Conservation (phyloP, 2,797 vertebrate species). For the Pseudochirops corinnae region DNA sequence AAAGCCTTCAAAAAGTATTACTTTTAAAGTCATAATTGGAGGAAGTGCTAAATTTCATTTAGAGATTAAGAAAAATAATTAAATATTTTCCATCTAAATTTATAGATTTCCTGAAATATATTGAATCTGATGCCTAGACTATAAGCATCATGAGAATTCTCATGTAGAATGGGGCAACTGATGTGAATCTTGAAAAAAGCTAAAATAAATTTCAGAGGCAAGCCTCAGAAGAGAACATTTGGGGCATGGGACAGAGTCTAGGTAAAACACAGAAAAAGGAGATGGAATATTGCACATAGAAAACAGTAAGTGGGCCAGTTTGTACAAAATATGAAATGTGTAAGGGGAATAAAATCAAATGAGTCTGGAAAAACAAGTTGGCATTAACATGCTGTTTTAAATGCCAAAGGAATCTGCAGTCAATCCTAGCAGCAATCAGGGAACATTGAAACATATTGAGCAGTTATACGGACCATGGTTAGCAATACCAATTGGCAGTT, state of each 20-base stretch:
- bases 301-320: neutral
- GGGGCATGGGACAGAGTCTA: no score
- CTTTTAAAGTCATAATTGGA: neutral
- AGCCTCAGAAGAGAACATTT: neutral
- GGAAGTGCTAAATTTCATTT: neutral
- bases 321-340: neutral
- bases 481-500: neutral
- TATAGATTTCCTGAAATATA: neutral
- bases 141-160: neutral
- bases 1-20: neutral
- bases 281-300: neutral
- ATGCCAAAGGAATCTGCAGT: neutral
- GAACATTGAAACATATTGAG: neutral
- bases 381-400: neutral
- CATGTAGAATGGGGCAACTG: neutral
- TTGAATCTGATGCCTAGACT: neutral
- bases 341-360: neutral
- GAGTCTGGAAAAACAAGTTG: no score
- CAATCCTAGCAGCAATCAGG: neutral
- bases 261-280: neutral
- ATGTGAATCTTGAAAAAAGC: neutral
- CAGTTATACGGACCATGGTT: neutral
- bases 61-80: neutral
- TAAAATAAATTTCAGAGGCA: neutral
- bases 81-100: neutral